Evolutionary conservation across 2,888 invertebrate species (phyloP).

Genomic region (Dicyrtoma fusca): DNA sequence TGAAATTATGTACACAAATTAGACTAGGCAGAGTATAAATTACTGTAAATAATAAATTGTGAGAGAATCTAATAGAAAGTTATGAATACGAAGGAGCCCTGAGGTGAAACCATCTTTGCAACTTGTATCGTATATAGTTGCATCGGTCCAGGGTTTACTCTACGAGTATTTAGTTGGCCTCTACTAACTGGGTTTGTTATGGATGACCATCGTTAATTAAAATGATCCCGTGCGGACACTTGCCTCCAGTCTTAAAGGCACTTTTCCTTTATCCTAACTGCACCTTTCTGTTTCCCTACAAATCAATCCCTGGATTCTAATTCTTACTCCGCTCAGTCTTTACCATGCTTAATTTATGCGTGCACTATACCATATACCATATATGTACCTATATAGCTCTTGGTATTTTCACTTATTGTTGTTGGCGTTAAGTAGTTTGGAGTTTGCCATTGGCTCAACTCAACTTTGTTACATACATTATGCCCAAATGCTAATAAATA

Average conservation of each 20-base stretch:
- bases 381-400: too few relatives aligned
- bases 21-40: not conserved
- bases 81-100: not conserved
- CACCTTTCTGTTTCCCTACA: constrained; percentile 12
- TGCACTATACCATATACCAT: too few relatives aligned
- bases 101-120: not conserved
- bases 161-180: constrained; percentile 3
- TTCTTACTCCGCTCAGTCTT: too few relatives aligned
- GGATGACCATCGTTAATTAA: constrained; percentile 51
- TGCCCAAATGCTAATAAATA: too few relatives aligned
- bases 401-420: too few relatives aligned
- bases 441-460: too few relatives aligned
- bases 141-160: not conserved
- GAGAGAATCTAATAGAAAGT: not conserved
- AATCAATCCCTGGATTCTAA: too few relatives aligned
- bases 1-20: not conserved
- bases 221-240: constrained; percentile 50
- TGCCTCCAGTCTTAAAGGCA: constrained; percentile 37
- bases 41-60: constrained; percentile 1
- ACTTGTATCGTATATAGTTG: not conserved
- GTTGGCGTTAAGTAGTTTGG: too few relatives aligned
- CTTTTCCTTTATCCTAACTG: constrained; percentile 39
- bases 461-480: too few relatives aligned
- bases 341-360: too few relatives aligned
- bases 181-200: constrained; percentile 33